Percentiles rank a stretch among this genome's conserved stretches.
Conservation (phyloP, 2,888 invertebrate species). For the Prosapia bicincta region DNA sequence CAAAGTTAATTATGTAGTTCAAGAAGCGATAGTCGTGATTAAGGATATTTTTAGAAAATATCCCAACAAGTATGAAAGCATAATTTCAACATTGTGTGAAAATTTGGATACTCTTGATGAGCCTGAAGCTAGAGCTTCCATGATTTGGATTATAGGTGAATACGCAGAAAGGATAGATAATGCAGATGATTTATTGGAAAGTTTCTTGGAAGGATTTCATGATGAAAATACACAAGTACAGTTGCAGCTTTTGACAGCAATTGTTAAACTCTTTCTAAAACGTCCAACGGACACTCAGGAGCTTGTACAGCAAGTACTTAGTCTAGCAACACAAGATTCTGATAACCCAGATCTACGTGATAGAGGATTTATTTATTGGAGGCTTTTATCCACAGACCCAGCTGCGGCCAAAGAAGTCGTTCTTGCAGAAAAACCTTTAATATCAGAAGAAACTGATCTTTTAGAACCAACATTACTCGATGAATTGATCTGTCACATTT, state of each 20-base stretch:
- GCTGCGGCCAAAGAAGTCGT: constrained; percentile 99
- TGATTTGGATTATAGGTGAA: constrained; percentile 90
- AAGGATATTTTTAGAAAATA: constrained; percentile 97
- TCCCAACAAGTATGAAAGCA: constrained; percentile 99
- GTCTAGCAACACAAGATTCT: constrained; percentile 73
- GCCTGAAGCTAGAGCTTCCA: constrained; percentile 96
- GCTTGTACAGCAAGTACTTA: constrained; percentile 81
- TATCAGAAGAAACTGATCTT: constrained; percentile 98
- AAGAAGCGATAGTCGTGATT: constrained; percentile 99
- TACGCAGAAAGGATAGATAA: constrained; percentile 99
- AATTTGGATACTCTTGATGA: constrained; percentile 98
- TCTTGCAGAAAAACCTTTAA: constrained; percentile 96
- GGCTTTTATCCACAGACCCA: constrained; percentile 96
- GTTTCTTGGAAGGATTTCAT: constrained; percentile 96
- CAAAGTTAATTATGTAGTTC: constrained; percentile 99
- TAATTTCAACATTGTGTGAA: constrained; percentile 97
- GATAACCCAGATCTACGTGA: constrained; percentile 98
- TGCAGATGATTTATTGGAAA: constrained; percentile 96
- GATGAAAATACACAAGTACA: constrained; percentile 97
- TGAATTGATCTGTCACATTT: constrained; percentile 98
- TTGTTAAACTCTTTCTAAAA: constrained; percentile 97
- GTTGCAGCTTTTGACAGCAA: constrained; percentile 93
- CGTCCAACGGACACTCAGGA: constrained; percentile 98
- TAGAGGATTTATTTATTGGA: constrained; percentile 99
- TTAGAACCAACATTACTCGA: constrained; percentile 95